phyloP scores from a whole-genome alignment of 2,797 vertebrate species.

The Dermochelys coriacea region DNA sequence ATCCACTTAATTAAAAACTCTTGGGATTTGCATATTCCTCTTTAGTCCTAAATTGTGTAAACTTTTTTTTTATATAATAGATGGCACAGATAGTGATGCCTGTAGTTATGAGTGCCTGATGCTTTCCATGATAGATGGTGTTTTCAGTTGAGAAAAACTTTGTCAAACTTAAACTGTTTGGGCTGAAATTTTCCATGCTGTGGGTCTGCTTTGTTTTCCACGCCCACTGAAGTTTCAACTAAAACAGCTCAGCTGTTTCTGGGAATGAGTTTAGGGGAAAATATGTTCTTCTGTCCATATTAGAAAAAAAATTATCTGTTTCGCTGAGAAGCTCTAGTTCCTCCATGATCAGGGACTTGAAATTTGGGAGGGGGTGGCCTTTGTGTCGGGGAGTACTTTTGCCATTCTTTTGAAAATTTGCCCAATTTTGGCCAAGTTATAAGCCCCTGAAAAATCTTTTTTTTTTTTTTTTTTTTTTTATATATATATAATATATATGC shows the following conservation, averaged over 20 bases:
- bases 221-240: background rate
- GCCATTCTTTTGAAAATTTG: too few species aligned
- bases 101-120: background rate
- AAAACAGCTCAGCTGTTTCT: background rate
- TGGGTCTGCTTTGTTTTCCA: rapidly evolving
- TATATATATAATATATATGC: too few species aligned
- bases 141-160: background rate
- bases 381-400: too few species aligned
- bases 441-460: too few species aligned
- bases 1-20: background rate
- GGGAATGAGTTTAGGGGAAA: background rate
- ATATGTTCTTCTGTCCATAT: background rate
- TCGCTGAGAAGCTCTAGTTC: background rate
- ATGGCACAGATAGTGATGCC: background rate
- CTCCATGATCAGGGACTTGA: background rate
- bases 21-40: too few species aligned
- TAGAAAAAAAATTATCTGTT: background rate
- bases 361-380: too few species aligned
- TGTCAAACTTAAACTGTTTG: background rate
- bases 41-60: background rate
- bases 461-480: too few species aligned
- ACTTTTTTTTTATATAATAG: background rate
- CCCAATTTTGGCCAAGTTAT: too few species aligned
- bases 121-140: background rate
- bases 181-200: background rate